Evolutionary conservation across 2,797 vertebrate species (phyloP).

Genomic region (Phalloptychus januarius): DNA sequence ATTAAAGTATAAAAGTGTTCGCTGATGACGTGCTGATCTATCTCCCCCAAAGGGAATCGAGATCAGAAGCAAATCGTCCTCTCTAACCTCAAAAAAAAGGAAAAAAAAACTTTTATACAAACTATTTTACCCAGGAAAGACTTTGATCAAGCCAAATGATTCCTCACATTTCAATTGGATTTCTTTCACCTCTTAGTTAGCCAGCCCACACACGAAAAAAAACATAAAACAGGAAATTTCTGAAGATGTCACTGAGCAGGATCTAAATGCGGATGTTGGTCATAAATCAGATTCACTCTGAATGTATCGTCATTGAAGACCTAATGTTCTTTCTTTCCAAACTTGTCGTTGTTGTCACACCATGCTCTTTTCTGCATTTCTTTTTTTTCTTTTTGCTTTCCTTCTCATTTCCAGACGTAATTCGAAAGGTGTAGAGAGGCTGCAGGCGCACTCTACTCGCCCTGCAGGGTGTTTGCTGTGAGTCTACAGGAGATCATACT

Average conservation of each 20-base stretch:
- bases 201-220: conserved; percentile 38
- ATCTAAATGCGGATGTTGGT: conserved; percentile 50
- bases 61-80: conserved; percentile 60
- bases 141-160: conserved; percentile 78
- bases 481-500: conserved; percentile 43
- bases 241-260: conserved; percentile 74
- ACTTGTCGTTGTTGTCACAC: conserved; percentile 24
- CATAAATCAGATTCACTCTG: conserved; percentile 62
- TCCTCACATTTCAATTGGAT: conserved; percentile 73
- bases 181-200: conserved; percentile 45
- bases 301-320: conserved; percentile 74
- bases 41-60: conserved; percentile 11
- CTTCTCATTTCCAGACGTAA: conserved; percentile 27
- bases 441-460: conserved; percentile 26
- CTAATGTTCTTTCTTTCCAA: conserved; percentile 40
- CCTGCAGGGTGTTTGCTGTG: conserved; percentile 40
- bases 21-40: conserved; percentile 57
- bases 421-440: conserved; percentile 53
- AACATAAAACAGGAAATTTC: conserved; percentile 20
- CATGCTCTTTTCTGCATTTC: conserved; percentile 39
- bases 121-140: conserved; percentile 74
- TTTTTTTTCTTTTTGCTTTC: background rate
- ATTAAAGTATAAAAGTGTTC: conserved; percentile 67
- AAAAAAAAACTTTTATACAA: conserved; percentile 61
- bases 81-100: conserved; percentile 71